Evolutionary conservation across 2,113 vertebrate species (phyloP).

Genomic region (Pterocles burchelli): DNA sequence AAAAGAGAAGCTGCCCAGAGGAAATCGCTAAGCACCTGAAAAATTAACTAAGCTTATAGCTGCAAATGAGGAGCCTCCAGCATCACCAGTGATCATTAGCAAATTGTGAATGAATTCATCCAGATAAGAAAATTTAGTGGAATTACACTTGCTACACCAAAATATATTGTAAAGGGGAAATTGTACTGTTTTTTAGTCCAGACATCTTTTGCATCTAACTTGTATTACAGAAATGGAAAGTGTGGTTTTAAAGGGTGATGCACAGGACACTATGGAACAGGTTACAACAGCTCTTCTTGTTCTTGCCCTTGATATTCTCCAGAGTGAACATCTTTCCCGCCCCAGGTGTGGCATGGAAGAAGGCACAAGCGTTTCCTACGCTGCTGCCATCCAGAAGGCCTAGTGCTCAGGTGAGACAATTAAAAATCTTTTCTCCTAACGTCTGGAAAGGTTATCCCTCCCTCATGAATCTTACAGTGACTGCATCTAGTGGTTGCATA

Average conservation of each 20-base stretch:
- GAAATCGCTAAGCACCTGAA: not conserved
- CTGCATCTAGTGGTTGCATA: slow-evolving; percentile 15
- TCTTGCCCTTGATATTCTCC: not conserved
- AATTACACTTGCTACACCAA: not conserved
- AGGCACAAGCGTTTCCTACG: not conserved
- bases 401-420: not conserved
- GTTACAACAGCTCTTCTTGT: not conserved
- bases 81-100: not conserved
- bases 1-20: not conserved
- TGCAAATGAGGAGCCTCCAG: not conserved
- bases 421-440: not conserved
- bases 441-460: not conserved
- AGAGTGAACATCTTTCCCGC: not conserved
- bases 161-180: not conserved
- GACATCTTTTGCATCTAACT: not conserved
- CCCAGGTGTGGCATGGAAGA: not conserved
- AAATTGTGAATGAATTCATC: not conserved
- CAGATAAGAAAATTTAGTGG: not conserved
- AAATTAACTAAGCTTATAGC: not conserved
- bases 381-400: not conserved
- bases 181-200: not conserved
- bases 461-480: not conserved
- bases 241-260: not conserved
- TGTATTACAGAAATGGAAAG: not conserved
- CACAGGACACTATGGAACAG: not conserved